Evolutionary conservation across 2,888 invertebrate genomes (phyloP).

Genomic region (Polyommatus icarus): DNA sequence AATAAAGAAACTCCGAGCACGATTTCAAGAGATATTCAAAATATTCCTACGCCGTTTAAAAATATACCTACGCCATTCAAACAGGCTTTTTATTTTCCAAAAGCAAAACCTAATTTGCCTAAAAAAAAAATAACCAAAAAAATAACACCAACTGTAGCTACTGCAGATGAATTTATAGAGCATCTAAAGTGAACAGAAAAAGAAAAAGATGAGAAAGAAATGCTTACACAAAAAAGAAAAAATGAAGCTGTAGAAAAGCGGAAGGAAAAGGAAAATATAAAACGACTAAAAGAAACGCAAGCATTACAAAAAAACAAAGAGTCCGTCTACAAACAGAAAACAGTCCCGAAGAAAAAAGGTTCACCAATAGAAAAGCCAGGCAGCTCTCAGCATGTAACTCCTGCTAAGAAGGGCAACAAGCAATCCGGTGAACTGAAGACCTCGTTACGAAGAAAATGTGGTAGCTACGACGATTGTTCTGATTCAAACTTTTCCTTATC

Average conservation of each 20-base stretch:
- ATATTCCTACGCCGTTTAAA: conserved; percentile 1
- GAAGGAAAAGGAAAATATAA: conserved; percentile 5
- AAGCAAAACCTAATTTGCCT: not conserved
- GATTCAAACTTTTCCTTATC: not conserved
- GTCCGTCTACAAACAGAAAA: conserved; percentile 1
- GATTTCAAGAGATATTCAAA: conserved; percentile 1
- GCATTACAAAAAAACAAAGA: conserved; percentile 11
- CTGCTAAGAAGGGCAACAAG: not conserved
- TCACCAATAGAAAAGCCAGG: not conserved
- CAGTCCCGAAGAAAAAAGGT: not conserved
- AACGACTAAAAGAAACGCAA: conserved; percentile 1
- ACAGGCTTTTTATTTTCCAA: conserved; percentile 10
- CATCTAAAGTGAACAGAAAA: not conserved
- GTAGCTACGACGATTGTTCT: conserved; percentile 1
- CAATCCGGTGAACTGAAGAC: conserved; percentile 1
- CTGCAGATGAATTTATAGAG: conserved; percentile 3
- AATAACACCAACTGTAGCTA: conserved; percentile 16
- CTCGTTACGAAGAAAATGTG: not conserved
- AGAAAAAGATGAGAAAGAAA: conserved; percentile 12
- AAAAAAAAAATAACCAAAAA: conserved; percentile 12
- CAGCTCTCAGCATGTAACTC: not conserved
- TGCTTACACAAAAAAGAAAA: conserved; percentile 3
- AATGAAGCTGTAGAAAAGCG: conserved; percentile 10
- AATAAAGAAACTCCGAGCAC: not conserved
- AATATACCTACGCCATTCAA: conserved; percentile 11